phyloP scores from a whole-genome alignment of 2,888 invertebrate species.

The Cyrtodaria siliqua region DNA sequence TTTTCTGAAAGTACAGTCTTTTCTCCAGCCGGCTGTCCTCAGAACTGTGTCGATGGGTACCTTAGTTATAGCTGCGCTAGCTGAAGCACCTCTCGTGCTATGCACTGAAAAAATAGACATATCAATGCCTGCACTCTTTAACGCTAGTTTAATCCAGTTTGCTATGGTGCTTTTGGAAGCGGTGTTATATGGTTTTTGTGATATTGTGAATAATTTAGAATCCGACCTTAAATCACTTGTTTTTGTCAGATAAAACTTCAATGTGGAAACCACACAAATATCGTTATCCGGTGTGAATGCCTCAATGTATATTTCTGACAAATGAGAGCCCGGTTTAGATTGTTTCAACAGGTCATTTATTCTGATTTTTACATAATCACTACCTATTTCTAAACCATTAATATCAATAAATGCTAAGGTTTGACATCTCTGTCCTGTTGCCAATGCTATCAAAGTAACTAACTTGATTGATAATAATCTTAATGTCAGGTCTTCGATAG shows the following conservation, averaged over 20 bases:
- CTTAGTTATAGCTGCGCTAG: not conserved
- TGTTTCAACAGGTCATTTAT: not conserved
- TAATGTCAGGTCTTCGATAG: not conserved
- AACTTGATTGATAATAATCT: conserved; percentile 2
- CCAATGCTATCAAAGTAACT: not conserved
- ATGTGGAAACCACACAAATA: not conserved
- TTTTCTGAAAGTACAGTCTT: conserved; percentile 4
- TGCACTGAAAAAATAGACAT: not conserved
- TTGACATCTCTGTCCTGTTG: conserved; percentile 5
- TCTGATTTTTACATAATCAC: not conserved
- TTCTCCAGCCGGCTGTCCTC: not conserved
- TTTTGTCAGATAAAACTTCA: not conserved
- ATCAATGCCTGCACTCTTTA: not conserved
- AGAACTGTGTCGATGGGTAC: conserved; percentile 7
- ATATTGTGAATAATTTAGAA: not conserved
- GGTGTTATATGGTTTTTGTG: not conserved
- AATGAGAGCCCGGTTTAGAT: not conserved
- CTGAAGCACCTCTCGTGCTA: not conserved
- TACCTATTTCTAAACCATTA: not conserved
- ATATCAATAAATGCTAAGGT: not conserved
- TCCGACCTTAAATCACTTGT: too few species aligned
- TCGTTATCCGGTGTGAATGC: not conserved
- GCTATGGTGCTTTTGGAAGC: conserved; percentile 8
- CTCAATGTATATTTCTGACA: conserved; percentile 1
- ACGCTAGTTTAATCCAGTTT: not conserved